Evolutionary conservation across 2,797 vertebrate species (phyloP), one percentile per base, ranked within the genome.

Genomic region (Harpagifer antarcticus): DNA sequence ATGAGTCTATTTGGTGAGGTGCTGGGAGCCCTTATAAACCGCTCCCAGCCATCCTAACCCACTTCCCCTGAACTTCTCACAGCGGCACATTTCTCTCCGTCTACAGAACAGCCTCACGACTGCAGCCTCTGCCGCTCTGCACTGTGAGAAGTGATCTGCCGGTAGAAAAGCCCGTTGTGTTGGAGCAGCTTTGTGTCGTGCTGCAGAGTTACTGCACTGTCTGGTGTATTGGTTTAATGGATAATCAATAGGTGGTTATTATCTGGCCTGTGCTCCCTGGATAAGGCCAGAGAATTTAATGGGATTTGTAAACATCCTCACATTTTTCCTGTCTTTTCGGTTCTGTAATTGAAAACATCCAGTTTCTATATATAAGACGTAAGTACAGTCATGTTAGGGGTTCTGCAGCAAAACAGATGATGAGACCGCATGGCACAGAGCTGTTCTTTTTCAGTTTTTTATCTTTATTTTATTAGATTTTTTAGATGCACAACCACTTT

Each of bases 181-280:
- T 17, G 68, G 57, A 75, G 78, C 54, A 54, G 82, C 79, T 79
- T 68, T 74, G 65, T 86, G 83, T 75, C 52, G 66, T 68, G 78
- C 76, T 79, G 85, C 82, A 69, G 74, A 65, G 75, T 81, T 49
- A 54, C 79, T 50, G 77, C 80, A 72, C 85, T 83, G 74, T 81
- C 76, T 88, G 76, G 74, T 71, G 62, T 87, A 82, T 88, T 56
- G 85, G 70, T 90, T 91, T 94, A 92, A 94, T 93, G 88, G 90
- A 86, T 86, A 94, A 95, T 95, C 93, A 93, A 94, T 95, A 94
- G 60, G 61, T 83, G 74, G 89, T 93, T 93, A 94, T 94, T 91
- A 91, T 91, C 88, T 89, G 81, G 80, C 82, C 84, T 80, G 64
- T 79, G 88, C 87, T 93, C 78, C 72, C 67, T 72, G 76, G 88